These are phyloP conservation scores for Hydra vulgaris DNA, from an alignment of 30 jellyfish, hydroid and myxozoan species.

Conservation along the genomic window DNA sequence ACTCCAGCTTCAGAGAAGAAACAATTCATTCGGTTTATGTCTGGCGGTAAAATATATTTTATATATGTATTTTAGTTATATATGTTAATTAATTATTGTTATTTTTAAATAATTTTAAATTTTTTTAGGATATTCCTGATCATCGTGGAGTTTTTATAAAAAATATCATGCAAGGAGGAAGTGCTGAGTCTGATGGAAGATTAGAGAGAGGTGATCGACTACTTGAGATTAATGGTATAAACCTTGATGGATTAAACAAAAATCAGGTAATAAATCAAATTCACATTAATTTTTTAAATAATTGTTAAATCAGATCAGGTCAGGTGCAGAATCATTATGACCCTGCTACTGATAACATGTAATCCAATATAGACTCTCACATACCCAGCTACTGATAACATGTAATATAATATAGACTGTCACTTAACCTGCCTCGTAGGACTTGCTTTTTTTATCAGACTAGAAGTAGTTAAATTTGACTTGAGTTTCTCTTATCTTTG, in stretches of 20 bases:
- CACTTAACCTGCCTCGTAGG: too few species aligned
- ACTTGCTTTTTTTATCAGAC: too few species aligned
- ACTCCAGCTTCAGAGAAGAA: constrained; percentile 43
- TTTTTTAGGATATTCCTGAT: constrained; percentile 39
- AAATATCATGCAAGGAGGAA: constrained; percentile 24
- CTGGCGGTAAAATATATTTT: constrained; percentile 33
- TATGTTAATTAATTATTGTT: too few species aligned
- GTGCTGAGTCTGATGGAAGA: constrained; percentile 21
- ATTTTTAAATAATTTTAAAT: background rate
- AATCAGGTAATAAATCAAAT: constrained; percentile 27
- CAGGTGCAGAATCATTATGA: too few species aligned
- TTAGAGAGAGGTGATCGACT: constrained; percentile 57
- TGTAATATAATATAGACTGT: too few species aligned
- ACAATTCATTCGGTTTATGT: constrained; percentile 68
- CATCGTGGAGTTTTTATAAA: constrained; percentile 31
- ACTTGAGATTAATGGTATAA: constrained; percentile 54
- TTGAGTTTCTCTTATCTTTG: too few species aligned
- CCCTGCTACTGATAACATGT: too few species aligned
- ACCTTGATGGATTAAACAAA: constrained; percentile 50
- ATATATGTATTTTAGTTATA: background rate
- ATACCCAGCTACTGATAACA: too few species aligned
- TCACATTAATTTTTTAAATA: too few species aligned
- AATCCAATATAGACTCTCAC: too few species aligned
- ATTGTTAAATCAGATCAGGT: too few species aligned
- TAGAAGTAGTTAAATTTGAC: too few species aligned